phyloP scores from a whole-genome alignment of 2,888 invertebrate species.

The Anarsia innoxiella region DNA sequence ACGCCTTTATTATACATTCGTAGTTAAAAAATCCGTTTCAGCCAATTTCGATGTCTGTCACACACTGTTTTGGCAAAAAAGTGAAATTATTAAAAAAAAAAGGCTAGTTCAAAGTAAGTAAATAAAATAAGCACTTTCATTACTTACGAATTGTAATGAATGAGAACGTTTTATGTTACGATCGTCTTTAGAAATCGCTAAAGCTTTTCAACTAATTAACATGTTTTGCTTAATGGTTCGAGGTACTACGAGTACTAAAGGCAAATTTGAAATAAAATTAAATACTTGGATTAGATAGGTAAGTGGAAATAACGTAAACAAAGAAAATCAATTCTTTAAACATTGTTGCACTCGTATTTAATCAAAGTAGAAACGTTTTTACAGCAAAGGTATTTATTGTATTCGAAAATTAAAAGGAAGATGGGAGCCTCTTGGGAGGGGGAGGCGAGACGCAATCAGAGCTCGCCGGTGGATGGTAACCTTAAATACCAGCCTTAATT shows the following conservation, averaged over 20 bases:
- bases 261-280: not conserved
- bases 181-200: conserved; percentile 6
- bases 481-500: conserved; percentile 75
- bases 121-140: too few species aligned
- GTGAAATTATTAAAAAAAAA: too few species aligned
- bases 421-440: conserved; percentile 47
- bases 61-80: too few species aligned
- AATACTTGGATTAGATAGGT: not conserved
- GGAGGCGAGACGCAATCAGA: conserved; percentile 60
- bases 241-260: conserved; percentile 6
- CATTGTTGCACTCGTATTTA: conserved; percentile 34
- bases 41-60: too few species aligned
- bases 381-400: conserved; percentile 63
- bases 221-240: conserved; percentile 7
- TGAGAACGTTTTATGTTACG: too few species aligned
- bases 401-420: conserved; percentile 69
- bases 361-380: conserved; percentile 26
- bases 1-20: too few species aligned
- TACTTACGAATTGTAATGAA: too few species aligned
- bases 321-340: conserved; percentile 15
- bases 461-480: conserved; percentile 62
- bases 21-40: too few species aligned
- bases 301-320: conserved; percentile 10
- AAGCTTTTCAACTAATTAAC: conserved; percentile 12
- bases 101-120: too few species aligned